Conservation (phyloP, 2,888 invertebrate genomes). For the Leucophenga montana region DNA sequence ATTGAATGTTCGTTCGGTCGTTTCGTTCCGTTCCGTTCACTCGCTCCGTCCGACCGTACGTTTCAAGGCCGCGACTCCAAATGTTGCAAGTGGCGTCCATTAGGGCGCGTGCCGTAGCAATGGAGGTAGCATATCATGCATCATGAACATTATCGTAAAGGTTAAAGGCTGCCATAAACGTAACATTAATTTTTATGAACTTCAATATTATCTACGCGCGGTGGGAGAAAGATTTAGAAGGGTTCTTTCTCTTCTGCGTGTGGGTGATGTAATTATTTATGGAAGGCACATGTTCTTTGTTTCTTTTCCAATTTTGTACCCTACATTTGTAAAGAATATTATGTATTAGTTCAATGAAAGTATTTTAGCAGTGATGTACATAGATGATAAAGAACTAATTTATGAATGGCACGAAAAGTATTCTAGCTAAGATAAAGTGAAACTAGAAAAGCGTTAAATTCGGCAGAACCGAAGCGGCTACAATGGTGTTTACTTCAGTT, state of each 20-base stretch:
- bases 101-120: neutral
- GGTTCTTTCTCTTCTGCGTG: constrained; percentile 24
- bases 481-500: too few relatives aligned
- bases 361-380: too few relatives aligned
- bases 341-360: neutral
- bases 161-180: constrained; percentile 61
- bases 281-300: neutral
- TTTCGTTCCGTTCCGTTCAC: neutral
- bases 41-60: too few relatives aligned
- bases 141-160: constrained; percentile 62
- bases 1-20: neutral
- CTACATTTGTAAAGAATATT: neutral
- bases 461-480: too few relatives aligned
- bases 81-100: neutral
- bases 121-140: constrained; percentile 53
- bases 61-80: neutral
- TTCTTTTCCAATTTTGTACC: neutral
- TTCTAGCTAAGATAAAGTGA: too few relatives aligned
- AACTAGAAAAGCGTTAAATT: too few relatives aligned
- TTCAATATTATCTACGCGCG: constrained; percentile 41
- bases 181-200: constrained; percentile 63
- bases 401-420: too few relatives aligned
- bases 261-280: constrained; percentile 1
- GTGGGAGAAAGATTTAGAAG: neutral
- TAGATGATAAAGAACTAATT: too few relatives aligned